phyloP scores from a whole-genome alignment of 2,888 invertebrate genomes.

The Endotricha flammealis region DNA sequence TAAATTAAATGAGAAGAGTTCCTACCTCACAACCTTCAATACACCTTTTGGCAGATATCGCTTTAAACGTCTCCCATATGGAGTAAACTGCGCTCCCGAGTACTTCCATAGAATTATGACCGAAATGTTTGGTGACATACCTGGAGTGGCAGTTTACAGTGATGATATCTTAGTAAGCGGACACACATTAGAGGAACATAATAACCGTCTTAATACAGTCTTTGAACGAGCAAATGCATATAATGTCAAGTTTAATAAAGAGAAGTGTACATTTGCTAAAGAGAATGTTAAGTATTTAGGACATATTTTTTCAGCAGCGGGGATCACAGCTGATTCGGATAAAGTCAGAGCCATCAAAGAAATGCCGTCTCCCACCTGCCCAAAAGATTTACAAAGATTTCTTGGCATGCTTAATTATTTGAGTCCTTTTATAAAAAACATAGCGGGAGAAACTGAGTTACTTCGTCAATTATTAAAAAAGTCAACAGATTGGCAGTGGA shows the following conservation, averaged over 20 bases:
- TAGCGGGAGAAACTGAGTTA: slow-evolving; percentile 1
- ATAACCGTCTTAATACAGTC: slow-evolving; percentile 11
- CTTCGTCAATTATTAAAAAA: slow-evolving; percentile 14
- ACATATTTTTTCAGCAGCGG: slow-evolving; percentile 15
- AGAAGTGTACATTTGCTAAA: slow-evolving; percentile 17
- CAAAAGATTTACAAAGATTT: slow-evolving; percentile 13
- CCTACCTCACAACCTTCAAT: background rate
- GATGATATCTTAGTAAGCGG: slow-evolving; percentile 15
- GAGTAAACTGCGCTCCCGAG: background rate
- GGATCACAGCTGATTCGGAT: slow-evolving; percentile 14
- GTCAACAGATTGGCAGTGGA: slow-evolving; percentile 14
- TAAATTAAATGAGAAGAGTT: background rate
- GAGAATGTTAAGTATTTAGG: slow-evolving; percentile 18
- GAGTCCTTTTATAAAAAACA: slow-evolving; percentile 14
- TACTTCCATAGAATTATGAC: slow-evolving; percentile 19
- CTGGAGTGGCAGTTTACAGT: slow-evolving; percentile 15
- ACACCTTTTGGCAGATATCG: background rate
- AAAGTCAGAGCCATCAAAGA: slow-evolving; percentile 18
- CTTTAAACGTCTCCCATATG: background rate
- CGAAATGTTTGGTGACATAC: slow-evolving; percentile 17
- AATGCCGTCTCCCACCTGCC: slow-evolving; percentile 13
- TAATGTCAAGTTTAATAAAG: slow-evolving; percentile 17
- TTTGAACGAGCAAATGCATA: slow-evolving; percentile 14
- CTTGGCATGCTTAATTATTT: slow-evolving; percentile 16
- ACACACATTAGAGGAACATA: slow-evolving; percentile 11